These are phyloP conservation scores for Notarius quadriscutis DNA, from an alignment of 2,113 vertebrate genomes.

Conservation along the genomic window DNA sequence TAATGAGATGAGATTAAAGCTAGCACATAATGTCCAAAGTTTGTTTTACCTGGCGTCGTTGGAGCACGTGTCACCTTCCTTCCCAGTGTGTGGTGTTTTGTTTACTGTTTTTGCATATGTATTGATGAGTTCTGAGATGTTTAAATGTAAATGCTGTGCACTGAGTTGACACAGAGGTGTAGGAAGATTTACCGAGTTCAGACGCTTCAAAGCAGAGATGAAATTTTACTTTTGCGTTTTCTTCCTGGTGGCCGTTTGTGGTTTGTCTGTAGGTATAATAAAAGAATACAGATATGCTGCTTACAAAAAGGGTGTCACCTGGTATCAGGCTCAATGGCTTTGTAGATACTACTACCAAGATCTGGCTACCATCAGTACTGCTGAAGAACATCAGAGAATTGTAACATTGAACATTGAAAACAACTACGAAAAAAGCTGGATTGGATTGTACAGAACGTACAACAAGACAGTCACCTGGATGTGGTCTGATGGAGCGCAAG, in stretches of 20 bases:
- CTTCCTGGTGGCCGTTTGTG: not conserved
- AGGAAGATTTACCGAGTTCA: not conserved
- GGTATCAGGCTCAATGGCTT: not conserved
- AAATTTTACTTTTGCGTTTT: not conserved
- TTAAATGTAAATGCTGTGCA: not conserved
- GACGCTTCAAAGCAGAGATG: not conserved
- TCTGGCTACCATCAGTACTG: not conserved
- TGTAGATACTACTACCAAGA: not conserved
- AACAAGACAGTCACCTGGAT: not conserved
- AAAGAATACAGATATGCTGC: not conserved
- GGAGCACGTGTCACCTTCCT: not conserved
- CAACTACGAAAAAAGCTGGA: not conserved
- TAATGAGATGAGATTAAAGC: too few species aligned
- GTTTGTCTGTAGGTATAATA: not conserved
- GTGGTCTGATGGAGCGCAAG: not conserved
- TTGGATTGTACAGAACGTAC: not conserved
- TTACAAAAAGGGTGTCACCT: fast-evolving
- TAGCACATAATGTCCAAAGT: not conserved
- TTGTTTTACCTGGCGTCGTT: not conserved
- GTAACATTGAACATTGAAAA: not conserved
- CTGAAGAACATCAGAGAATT: not conserved
- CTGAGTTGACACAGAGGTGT: not conserved
- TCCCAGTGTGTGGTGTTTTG: not conserved
- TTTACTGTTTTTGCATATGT: not conserved
- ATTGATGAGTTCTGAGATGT: too few species aligned